Evolutionary conservation across 2,888 invertebrate genomes (phyloP), one percentile per base, ranked within the genome.

Genomic region (Spatulosminthurus flaviceps): DNA sequence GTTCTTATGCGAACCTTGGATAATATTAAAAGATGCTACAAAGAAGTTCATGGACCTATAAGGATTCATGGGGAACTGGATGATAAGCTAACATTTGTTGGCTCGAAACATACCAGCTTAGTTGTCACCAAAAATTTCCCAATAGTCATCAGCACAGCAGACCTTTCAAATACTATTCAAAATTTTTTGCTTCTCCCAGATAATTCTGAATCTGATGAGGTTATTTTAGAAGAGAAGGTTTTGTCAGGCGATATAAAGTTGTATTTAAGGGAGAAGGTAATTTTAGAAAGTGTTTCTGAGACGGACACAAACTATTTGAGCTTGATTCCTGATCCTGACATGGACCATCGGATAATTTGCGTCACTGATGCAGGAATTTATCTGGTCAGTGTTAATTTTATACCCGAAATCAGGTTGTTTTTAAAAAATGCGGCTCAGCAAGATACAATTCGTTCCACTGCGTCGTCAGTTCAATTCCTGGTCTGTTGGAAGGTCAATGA

Each of bases 301-400:
- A 75, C 79, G 0, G 75, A 42, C 7, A 70, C 22, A 26, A 80
- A 72, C 21, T 69, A 43, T 29, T 24, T 82, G 29, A 75, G 43
- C 24, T 72, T 82, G 41, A 41, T 82, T 5, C 28, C 64, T 2
- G 82, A 82, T 66, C 82, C 82, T 42, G 26, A 64, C 70, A 26
- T 80, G 76, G 82, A 81, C 22, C 61, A 67, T 26, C 81, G 84
- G 28, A 82, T 83, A 74, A 72, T 75, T 22, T 82, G 82, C 61
- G 79, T 82, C 26, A 82, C 83, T 70, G 82, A 82, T 22, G 80
- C 80, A 16, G 84, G 83, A 11, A 42, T 82, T 60, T 82, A 82
- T 70, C 42, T 84, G 0, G 64, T 84, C 19, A 81, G 75, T 34
- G 79, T 82, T 0, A 79, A 82, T 60, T 84, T 82, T 73, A 69